Conservation (phyloP, 2,888 invertebrate genomes). For the Oasisia sp. region DNA sequence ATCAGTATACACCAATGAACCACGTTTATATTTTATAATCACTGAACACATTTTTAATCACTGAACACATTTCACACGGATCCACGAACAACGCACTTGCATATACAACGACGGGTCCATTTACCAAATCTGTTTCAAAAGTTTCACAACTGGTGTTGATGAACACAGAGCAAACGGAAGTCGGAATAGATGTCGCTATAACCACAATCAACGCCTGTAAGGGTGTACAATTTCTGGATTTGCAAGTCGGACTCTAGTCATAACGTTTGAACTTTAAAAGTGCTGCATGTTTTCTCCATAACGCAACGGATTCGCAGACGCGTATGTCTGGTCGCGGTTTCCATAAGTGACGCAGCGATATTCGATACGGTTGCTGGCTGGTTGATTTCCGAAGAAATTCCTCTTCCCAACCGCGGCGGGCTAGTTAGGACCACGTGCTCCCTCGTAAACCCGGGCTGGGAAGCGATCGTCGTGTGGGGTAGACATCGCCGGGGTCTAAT, state of each 20-base stretch:
- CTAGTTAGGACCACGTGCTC: neutral
- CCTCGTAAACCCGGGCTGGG: neutral
- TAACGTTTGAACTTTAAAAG: too few relatives aligned
- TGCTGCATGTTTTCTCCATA: neutral
- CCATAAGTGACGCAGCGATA: neutral
- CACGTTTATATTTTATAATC: too few relatives aligned
- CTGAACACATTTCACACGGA: too few relatives aligned
- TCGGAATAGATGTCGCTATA: neutral
- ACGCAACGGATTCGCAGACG: neutral
- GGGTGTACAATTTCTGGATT: neutral
- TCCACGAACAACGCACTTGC: too few relatives aligned
- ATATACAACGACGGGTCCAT: too few relatives aligned
- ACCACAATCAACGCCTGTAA: neutral
- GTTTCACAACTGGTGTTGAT: too few relatives aligned
- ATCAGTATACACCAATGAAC: too few relatives aligned
- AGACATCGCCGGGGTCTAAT: neutral
- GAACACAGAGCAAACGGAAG: neutral
- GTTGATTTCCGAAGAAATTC: neutral
- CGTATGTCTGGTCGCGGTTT: too few relatives aligned
- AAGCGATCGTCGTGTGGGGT: neutral
- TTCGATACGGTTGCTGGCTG: neutral
- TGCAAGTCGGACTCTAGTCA: too few relatives aligned
- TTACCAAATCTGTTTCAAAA: too few relatives aligned
- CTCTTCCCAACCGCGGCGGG: neutral
- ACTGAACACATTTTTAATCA: too few relatives aligned